Evolutionary conservation across 2,888 invertebrate species (phyloP).

Genomic region (Cosmia trapezina): DNA sequence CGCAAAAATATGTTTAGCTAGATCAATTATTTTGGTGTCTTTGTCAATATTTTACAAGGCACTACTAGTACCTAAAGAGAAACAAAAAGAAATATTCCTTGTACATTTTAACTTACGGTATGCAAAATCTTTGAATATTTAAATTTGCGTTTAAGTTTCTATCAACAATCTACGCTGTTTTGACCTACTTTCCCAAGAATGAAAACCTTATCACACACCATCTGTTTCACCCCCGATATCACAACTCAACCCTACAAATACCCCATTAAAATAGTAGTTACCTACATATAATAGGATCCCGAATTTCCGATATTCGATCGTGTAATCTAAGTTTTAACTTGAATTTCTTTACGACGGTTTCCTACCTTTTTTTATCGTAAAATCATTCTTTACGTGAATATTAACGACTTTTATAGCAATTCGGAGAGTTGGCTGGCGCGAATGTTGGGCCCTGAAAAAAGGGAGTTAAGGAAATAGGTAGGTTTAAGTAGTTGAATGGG

Average conservation of each 20-base stretch:
- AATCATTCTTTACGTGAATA: conserved; percentile 60
- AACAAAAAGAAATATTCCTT: no score
- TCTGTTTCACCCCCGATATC: conserved; percentile 32
- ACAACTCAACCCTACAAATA: conserved; percentile 26
- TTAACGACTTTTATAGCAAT: conserved; percentile 55
- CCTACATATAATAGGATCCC: conserved; percentile 30
- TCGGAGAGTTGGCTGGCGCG: conserved; percentile 6
- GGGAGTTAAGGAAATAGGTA: neutral
- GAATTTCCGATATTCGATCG: conserved; percentile 41
- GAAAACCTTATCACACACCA: conserved; percentile 32
- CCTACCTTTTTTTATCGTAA: conserved; percentile 58
- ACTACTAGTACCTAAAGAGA: no score
- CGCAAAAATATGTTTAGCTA: no score
- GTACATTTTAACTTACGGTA: no score
- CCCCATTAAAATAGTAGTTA: conserved; percentile 37
- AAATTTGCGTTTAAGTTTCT: neutral
- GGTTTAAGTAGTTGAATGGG: neutral
- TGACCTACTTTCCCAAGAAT: neutral
- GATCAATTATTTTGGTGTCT: no score
- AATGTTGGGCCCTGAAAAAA: conserved; percentile 23
- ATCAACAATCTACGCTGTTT: neutral
- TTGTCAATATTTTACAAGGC: no score
- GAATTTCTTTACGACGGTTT: conserved; percentile 47
- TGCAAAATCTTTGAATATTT: no score
- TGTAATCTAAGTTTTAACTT: conserved; percentile 53